phyloP scores from a whole-genome alignment of 2,113 vertebrate genomes.

The Phyllostomus hastatus region DNA sequence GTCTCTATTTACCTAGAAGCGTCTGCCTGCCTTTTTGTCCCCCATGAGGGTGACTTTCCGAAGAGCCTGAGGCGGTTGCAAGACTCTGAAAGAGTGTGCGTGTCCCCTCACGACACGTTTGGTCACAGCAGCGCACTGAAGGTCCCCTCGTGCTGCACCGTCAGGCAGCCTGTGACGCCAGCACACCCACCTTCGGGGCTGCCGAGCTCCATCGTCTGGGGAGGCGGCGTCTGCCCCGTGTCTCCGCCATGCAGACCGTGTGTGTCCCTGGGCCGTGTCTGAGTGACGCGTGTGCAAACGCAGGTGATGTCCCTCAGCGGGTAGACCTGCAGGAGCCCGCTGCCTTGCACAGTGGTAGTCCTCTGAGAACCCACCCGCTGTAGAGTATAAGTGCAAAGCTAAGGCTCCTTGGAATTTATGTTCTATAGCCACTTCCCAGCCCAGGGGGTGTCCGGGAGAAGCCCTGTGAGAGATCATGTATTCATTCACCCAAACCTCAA shows the following conservation, averaged over 20 bases:
- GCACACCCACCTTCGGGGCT: not conserved
- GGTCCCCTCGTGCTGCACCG: not conserved
- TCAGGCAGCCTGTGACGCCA: not conserved
- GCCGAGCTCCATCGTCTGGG: not conserved
- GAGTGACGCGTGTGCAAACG: not conserved
- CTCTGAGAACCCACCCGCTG: not conserved
- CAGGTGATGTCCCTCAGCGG: not conserved
- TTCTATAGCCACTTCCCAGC: slow-evolving; percentile 20
- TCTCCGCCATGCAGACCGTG: not conserved
- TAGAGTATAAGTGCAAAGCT: not conserved
- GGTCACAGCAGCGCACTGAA: not conserved
- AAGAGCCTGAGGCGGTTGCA: not conserved
- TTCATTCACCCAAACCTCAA: slow-evolving; percentile 38
- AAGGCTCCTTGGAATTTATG: slow-evolving; percentile 58
- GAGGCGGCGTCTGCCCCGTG: too few relatives aligned
- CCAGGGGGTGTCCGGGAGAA: not conserved
- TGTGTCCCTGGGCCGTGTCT: not conserved
- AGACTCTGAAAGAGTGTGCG: not conserved
- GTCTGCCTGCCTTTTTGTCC: not conserved
- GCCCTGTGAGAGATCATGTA: not conserved
- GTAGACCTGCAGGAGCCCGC: not conserved
- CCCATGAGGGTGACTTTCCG: not conserved
- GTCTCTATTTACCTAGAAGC: not conserved
- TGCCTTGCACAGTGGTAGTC: not conserved
- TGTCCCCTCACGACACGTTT: not conserved